Conservation (phyloP, 2,797 vertebrate genomes). For the Paratrypauchen microcephalus region DNA sequence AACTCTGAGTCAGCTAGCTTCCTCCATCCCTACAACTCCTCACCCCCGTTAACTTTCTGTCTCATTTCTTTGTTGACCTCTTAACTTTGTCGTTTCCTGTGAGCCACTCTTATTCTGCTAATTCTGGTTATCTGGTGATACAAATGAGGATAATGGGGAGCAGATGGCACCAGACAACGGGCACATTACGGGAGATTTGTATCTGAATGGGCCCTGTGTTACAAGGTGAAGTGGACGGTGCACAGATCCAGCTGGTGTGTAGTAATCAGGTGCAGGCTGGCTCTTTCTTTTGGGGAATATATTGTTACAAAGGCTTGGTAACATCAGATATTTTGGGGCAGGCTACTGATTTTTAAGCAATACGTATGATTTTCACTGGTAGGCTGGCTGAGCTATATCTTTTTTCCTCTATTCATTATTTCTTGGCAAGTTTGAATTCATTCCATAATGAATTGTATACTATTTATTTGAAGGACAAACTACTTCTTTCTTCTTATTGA, state of each 20-base stretch:
- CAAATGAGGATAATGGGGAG: conserved; percentile 74
- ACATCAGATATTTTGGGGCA: too few relatives aligned
- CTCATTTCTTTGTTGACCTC: conserved; percentile 15
- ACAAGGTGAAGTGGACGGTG: conserved; percentile 65
- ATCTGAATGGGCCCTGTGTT: conserved; percentile 71
- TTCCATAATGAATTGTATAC: too few relatives aligned
- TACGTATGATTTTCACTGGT: too few relatives aligned
- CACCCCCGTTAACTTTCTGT: conserved; percentile 23
- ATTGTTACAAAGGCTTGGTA: not conserved
- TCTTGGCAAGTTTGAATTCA: too few relatives aligned
- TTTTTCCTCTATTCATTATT: too few relatives aligned
- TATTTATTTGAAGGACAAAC: too few relatives aligned
- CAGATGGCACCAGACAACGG: conserved; percentile 63
- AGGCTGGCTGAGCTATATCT: too few relatives aligned
- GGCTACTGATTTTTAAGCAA: too few relatives aligned
- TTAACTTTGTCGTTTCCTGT: conserved; percentile 28
- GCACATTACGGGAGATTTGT: conserved; percentile 68
- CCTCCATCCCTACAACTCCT: conserved; percentile 20
- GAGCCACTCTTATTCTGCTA: conserved; percentile 36
- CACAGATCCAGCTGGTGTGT: conserved; percentile 60
- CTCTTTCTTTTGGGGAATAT: conserved; percentile 18
- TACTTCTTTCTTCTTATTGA: too few relatives aligned
- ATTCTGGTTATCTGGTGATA: conserved; percentile 63
- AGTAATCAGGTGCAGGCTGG: conserved; percentile 54
- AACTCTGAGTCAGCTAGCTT: conserved; percentile 25